phyloP scores from a whole-genome alignment of 2,888 invertebrate species.

The Periphyllus acericola region DNA sequence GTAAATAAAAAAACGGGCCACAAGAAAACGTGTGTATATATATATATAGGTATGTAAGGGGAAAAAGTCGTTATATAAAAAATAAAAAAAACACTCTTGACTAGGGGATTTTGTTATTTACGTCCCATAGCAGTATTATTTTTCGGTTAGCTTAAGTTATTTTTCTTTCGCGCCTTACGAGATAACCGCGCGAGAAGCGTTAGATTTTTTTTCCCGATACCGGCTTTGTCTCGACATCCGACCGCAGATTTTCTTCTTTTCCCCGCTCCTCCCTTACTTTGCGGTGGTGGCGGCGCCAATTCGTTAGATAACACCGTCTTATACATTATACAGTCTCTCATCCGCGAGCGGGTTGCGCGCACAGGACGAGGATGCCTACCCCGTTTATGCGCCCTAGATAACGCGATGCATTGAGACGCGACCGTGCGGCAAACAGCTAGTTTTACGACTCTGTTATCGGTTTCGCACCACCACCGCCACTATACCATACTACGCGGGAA shows the following conservation, averaged over 20 bases:
- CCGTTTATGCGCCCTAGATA: neutral
- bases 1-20: conserved; percentile 21
- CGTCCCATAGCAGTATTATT: conserved; percentile 53
- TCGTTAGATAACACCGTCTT: conserved; percentile 21
- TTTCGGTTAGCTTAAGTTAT: conserved; percentile 58
- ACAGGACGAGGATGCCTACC: neutral
- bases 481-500: neutral
- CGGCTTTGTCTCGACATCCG: conserved; percentile 18
- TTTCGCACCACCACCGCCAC: neutral
- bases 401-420: neutral
- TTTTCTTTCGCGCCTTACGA: conserved; percentile 40
- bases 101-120: conserved; percentile 52
- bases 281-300: conserved; percentile 3
- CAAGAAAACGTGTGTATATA: neutral
- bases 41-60: neutral
- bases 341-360: neutral
- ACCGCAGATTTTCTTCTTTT: neutral
- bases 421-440: neutral
- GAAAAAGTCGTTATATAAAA: conserved; percentile 22
- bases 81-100: conserved; percentile 27
- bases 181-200: conserved; percentile 44
- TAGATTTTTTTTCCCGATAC: conserved; percentile 46
- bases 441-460: neutral
- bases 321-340: neutral
- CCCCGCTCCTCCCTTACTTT: neutral